These are phyloP conservation scores for Chrysina gloriosa DNA, from an alignment of 2,888 invertebrate genomes.

Conservation along the genomic window DNA sequence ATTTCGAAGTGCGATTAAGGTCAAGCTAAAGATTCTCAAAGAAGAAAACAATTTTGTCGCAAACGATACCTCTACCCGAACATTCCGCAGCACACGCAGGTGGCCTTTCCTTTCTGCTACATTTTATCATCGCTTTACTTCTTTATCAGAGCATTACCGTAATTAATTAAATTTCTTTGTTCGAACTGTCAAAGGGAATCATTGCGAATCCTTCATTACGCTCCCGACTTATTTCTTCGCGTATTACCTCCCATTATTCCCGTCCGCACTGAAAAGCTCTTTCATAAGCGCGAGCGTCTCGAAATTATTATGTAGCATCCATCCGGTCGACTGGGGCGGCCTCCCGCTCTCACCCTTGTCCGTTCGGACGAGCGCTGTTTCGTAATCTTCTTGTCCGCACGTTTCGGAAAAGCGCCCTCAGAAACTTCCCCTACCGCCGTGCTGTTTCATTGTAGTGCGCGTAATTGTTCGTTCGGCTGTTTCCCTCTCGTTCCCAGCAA, in stretches of 20 bases:
- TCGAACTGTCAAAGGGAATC: conserved; percentile 1
- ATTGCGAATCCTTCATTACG: background rate
- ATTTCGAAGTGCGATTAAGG: too few relatives aligned
- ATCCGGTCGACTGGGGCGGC: too few relatives aligned
- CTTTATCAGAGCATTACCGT: conserved; percentile 11
- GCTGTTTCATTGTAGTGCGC: too few relatives aligned
- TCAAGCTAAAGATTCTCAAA: too few relatives aligned
- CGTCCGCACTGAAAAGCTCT: background rate
- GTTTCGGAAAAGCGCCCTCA: too few relatives aligned
- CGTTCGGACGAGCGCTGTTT: too few relatives aligned
- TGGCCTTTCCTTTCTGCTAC: background rate
- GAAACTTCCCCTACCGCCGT: too few relatives aligned
- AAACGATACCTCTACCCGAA: too few relatives aligned
- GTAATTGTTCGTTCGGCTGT: background rate
- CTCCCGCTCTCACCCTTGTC: too few relatives aligned
- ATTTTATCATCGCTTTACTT: background rate
- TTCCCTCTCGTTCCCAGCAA: conserved; percentile 8
- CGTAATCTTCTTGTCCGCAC: background rate
- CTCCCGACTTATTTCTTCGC: background rate
- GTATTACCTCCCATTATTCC: background rate
- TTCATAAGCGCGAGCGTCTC: background rate
- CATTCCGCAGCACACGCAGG: too few relatives aligned
- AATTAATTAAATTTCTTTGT: conserved; percentile 13
- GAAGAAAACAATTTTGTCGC: too few relatives aligned
- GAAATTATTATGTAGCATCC: background rate